Evolutionary conservation across 1,140 invertebrate species (phyloP).

Genomic region (Sinonovacula constricta): DNA sequence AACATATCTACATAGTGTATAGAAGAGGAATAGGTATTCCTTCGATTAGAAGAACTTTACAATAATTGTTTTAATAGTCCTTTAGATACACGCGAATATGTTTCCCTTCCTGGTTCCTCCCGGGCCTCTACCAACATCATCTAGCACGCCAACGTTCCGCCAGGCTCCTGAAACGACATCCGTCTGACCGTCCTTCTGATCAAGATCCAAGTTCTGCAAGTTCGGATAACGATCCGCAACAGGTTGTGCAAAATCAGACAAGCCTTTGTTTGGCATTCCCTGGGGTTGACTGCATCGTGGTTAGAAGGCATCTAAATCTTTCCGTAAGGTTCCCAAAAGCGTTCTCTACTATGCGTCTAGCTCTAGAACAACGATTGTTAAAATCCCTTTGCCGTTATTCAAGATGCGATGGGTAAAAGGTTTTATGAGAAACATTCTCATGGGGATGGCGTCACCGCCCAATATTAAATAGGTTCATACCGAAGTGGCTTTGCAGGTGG

Average conservation of each 20-base stretch:
- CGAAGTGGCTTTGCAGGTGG: constrained; percentile 43
- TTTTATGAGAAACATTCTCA: too few relatives aligned
- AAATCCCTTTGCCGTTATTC: too few relatives aligned
- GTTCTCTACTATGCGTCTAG: too few relatives aligned
- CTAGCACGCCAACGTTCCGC: constrained; percentile 10
- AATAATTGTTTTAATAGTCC: constrained; percentile 28
- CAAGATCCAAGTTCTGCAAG: constrained; percentile 13
- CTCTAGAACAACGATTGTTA: not conserved
- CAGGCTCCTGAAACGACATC: constrained; percentile 25
- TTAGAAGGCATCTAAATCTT: constrained; percentile 24
- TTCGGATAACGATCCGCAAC: constrained; percentile 25
- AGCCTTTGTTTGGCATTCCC: constrained; percentile 14
- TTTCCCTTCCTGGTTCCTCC: not conserved
- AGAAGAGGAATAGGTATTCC: too few relatives aligned
- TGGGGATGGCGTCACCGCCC: not conserved
- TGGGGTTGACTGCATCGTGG: not conserved
- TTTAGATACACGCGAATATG: constrained; percentile 17
- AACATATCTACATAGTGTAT: too few relatives aligned
- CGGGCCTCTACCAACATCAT: constrained; percentile 13
- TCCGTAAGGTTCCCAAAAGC: constrained; percentile 2
- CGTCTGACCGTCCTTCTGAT: constrained; percentile 14
- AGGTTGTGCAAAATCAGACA: constrained; percentile 29
- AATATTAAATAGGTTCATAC: not conserved
- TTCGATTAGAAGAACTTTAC: too few relatives aligned
- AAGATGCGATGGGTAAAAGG: too few relatives aligned